phyloP scores from a whole-genome alignment of 1,140 invertebrate genomes.

The Drosophila virilis region DNA sequence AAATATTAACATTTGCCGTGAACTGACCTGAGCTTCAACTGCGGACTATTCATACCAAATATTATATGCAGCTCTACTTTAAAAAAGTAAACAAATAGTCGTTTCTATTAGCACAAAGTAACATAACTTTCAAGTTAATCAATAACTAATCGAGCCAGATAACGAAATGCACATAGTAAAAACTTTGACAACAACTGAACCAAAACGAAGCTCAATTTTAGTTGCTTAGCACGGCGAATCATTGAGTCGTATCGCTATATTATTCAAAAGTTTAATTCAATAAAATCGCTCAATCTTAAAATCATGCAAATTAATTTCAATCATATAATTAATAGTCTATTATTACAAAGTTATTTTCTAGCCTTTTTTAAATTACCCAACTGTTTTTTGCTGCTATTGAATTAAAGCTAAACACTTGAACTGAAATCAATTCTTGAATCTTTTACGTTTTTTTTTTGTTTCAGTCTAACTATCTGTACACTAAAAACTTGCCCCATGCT shows the following conservation, averaged over 20 bases:
- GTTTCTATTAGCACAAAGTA: too few relatives aligned
- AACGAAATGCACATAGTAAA: not conserved
- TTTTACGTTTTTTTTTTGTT: not conserved
- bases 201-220: not conserved
- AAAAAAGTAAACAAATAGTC: too few relatives aligned
- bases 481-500: not conserved
- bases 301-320: not conserved
- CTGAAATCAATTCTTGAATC: not conserved
- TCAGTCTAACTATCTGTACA: too few relatives aligned
- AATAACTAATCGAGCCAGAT: too few relatives aligned
- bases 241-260: slow-evolving; percentile 6
- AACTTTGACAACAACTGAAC: slow-evolving; percentile 5
- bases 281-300: slow-evolving; percentile 1
- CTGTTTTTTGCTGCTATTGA: not conserved
- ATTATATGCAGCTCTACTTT: too few relatives aligned
- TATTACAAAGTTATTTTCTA: not conserved
- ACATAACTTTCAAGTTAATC: not conserved
- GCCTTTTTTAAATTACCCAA: not conserved
- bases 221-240: slow-evolving; percentile 11
- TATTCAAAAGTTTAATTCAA: not conserved
- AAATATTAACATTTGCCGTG: slow-evolving; percentile 18
- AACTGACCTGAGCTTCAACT: slow-evolving; percentile 52
- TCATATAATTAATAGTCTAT: not conserved
- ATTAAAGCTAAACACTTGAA: not conserved
- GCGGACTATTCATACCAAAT: too few relatives aligned